A percentile compares a stretch with the other conserved stretches of the same genome.
These are phyloP conservation scores for Brachyhypopomus gauderio DNA, from an alignment of 2,113 vertebrate species.

Conservation along the genomic window DNA sequence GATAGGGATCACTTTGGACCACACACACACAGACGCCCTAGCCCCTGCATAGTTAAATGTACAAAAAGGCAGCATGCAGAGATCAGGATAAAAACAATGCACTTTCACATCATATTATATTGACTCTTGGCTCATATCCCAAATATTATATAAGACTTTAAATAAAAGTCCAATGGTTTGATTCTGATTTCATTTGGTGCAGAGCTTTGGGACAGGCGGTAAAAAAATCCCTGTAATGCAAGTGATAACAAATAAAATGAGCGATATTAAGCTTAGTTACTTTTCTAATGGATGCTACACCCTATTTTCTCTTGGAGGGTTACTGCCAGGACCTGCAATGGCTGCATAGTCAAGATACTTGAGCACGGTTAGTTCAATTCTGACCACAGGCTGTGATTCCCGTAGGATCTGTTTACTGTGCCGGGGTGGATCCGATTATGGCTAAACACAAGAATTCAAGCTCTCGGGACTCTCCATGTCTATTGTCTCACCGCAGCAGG, in stretches of 20 bases:
- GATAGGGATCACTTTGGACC: neutral
- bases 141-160: too few relatives aligned
- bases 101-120: slow-evolving; percentile 1
- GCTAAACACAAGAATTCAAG: neutral
- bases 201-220: neutral
- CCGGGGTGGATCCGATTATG: neutral
- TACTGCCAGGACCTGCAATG: neutral
- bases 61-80: neutral
- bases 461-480: neutral
- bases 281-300: neutral
- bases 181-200: neutral
- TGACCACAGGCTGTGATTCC: neutral
- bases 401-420: neutral
- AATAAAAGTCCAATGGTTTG: too few relatives aligned
- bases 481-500: neutral
- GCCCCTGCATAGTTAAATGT: neutral
- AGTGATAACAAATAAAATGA: neutral
- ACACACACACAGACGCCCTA: neutral
- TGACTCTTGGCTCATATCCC: neutral
- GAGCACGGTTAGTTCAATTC: neutral
- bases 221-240: neutral
- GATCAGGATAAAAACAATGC: neutral
- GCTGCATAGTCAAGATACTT: neutral
- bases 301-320: neutral
- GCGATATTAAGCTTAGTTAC: neutral